Conservation (phyloP, 2,797 vertebrate species). For the Onychomys torridus region DNA sequence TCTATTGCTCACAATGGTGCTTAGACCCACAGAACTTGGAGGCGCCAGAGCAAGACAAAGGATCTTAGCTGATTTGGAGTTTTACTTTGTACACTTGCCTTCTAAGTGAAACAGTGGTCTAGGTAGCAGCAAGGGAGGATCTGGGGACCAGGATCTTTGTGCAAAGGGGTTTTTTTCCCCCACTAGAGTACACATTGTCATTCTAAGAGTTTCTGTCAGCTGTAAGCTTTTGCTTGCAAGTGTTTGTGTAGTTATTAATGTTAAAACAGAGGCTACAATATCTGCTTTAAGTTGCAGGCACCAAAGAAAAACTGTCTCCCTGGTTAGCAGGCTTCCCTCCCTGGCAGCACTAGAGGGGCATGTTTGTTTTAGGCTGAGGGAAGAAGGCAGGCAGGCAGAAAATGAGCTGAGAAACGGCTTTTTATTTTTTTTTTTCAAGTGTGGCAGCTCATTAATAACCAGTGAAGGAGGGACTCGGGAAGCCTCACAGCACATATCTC, state of each 20-base stretch:
- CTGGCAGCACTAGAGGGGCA: slow-evolving; percentile 57
- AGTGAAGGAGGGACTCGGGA: slow-evolving; percentile 64
- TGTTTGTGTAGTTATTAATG: slow-evolving; percentile 74
- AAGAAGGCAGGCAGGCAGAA: slow-evolving; percentile 65
- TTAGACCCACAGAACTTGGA: background rate
- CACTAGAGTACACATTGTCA: slow-evolving; percentile 65
- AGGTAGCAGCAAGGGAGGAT: slow-evolving; percentile 74
- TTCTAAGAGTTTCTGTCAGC: slow-evolving; percentile 81
- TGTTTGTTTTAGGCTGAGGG: slow-evolving; percentile 74
- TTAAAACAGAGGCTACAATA: slow-evolving; percentile 71
- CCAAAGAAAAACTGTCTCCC: slow-evolving; percentile 67
- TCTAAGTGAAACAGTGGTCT: slow-evolving; percentile 77
- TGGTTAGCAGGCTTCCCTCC: slow-evolving; percentile 76
- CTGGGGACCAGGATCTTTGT: slow-evolving; percentile 66
- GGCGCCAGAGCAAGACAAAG: background rate
- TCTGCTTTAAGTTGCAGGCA: slow-evolving; percentile 11
- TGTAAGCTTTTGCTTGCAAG: slow-evolving; percentile 74
- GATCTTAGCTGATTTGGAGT: slow-evolving; percentile 14
- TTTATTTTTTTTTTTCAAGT: slow-evolving; percentile 14
- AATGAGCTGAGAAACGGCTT: slow-evolving; percentile 34
- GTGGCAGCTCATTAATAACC: slow-evolving; percentile 77
- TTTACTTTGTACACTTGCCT: slow-evolving; percentile 49
- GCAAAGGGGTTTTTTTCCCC: slow-evolving; percentile 57
- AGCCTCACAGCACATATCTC: slow-evolving; percentile 75
- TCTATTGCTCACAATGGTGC: background rate